Conservation (phyloP, 2,797 vertebrate species). For the Tiaroga cobitis region DNA sequence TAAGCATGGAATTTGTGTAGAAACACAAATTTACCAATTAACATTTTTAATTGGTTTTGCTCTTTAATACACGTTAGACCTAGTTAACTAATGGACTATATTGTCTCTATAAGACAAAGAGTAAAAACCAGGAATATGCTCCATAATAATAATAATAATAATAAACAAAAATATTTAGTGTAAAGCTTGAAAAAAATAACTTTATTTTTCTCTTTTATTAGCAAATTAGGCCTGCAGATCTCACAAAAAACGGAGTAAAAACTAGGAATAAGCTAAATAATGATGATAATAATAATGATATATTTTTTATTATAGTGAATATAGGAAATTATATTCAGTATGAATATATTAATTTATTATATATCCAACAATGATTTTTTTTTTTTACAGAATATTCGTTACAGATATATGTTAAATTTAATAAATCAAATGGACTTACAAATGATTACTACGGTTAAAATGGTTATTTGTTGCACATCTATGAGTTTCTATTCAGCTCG, state of each 20-base stretch:
- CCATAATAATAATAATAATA: neutral
- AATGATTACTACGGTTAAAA: neutral
- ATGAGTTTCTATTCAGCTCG: neutral
- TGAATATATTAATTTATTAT: neutral
- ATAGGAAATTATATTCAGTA: neutral
- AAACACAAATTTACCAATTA: constrained; percentile 66
- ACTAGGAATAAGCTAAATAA: neutral
- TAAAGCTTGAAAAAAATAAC: too few species aligned
- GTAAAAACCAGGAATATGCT: neutral
- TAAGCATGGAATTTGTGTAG: constrained; percentile 54
- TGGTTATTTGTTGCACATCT: constrained; percentile 2
- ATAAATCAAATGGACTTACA: neutral
- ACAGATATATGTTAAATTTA: neutral
- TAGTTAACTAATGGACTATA: neutral
- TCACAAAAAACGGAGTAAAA: too few species aligned
- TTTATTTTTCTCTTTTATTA: too few species aligned
- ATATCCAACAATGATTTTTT: neutral
- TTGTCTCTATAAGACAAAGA: neutral
- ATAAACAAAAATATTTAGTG: too few species aligned
- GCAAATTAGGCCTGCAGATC: too few species aligned
- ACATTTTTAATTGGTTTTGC: constrained; percentile 60
- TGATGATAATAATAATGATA: neutral
- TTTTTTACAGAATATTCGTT: neutral
- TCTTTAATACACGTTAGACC: constrained; percentile 57
- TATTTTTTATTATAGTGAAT: neutral